Evolutionary conservation across 2,113 vertebrate species (phyloP), one percentile per base, ranked within the genome.

Genomic region (Eurypyga helias): DNA sequence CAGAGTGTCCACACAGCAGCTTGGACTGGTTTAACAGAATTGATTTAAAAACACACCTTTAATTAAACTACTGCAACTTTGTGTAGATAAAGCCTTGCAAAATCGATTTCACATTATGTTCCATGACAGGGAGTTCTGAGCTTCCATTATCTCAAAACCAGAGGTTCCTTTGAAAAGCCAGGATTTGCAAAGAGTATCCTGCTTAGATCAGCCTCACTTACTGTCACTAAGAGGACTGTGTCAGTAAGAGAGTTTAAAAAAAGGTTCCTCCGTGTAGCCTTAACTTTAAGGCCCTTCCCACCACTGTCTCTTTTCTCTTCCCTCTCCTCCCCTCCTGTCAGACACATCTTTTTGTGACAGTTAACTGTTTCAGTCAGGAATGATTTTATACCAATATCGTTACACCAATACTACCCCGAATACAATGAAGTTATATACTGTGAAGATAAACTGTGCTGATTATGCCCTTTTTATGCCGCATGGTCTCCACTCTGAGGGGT

Each of bases 41-140:
- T 81, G 95, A 96, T 97, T 94, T 92, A 4, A 83, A 94, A 93
- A 64, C 90, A 93, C 92, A 95, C 94, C 92, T 95, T 94, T 90
- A 96, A 96, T 96, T 96, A 93, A 97, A 92, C 57, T 65, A 67
- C 51, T 89, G 67, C 61, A 81, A 77, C 88, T 88, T 83, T 8
- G 76, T 70, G 79, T 90, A 93, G 96, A 88, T 93, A 90, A 83
- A 96, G 80, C 94, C 52, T 81, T 71, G 52, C 75, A 93, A 96
- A 97, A 96, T 97, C 96, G 94, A 95, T 96, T 94, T 90, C 48
- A 62, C 86, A 82, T 96, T 96, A 92, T 87, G 90, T 93, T 93
- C 86, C 90, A 67, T 95, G 96, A 89, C 92, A 62, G 83, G 72
- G 76, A 78, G 83, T 95, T 94, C 64, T 89, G 94, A 87, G 89